Evolutionary conservation across 1,140 invertebrate species (phyloP).

Genomic region (Drosophila ercepeae): DNA sequence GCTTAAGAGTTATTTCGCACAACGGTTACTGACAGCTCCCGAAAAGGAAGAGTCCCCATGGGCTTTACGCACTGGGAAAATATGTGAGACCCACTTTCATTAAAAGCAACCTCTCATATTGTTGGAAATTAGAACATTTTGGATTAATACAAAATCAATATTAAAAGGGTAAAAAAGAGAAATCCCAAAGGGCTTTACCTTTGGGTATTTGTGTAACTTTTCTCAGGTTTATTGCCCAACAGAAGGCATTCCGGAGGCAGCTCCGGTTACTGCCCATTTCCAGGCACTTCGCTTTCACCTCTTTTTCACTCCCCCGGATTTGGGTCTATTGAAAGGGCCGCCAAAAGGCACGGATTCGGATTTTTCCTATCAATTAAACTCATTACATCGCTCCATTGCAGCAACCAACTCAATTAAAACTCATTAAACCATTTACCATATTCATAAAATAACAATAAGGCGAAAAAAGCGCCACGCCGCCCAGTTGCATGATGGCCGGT

Average conservation of each 20-base stretch:
- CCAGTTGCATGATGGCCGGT: slow-evolving; percentile 32
- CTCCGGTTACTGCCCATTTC: slow-evolving; percentile 38
- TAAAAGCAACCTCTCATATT: neutral
- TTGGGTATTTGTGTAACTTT: too few relatives aligned
- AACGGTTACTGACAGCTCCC: slow-evolving; percentile 70
- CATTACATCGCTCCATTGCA: slow-evolving; percentile 49
- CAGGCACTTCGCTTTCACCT: slow-evolving; percentile 61
- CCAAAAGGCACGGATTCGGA: slow-evolving; percentile 17
- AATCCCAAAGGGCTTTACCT: slow-evolving; percentile 14
- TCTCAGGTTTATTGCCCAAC: slow-evolving; percentile 55
- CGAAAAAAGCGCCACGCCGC: slow-evolving; percentile 46
- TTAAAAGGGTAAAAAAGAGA: too few relatives aligned
- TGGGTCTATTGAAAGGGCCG: slow-evolving; percentile 41
- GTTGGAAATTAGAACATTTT: neutral
- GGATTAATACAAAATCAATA: neutral
- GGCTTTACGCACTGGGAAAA: neutral
- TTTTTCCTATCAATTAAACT: slow-evolving; percentile 78
- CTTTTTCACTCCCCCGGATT: slow-evolving; percentile 32
- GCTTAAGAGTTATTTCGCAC: slow-evolving; percentile 31
- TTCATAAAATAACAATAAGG: slow-evolving; percentile 79
- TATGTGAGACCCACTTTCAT: neutral
- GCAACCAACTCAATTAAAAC: slow-evolving; percentile 72
- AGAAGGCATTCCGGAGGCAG: slow-evolving; percentile 52
- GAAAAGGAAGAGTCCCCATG: slow-evolving; percentile 12
- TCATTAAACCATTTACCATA: slow-evolving; percentile 81